Base-by-base conservation (phyloP, 2,797 vertebrate species). In the Semaprochilodus insignis region DNA sequence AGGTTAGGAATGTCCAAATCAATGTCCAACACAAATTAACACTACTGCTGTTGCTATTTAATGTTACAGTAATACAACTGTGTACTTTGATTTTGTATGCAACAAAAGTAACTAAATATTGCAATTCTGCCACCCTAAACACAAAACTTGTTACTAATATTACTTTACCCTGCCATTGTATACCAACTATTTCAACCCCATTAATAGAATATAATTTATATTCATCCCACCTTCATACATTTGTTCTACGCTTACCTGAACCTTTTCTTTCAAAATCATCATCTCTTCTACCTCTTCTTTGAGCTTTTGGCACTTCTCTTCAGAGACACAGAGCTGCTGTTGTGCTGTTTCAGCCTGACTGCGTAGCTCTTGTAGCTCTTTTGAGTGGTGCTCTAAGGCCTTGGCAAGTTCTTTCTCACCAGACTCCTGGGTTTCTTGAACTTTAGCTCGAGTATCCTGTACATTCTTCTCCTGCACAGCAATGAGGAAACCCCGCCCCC, bases 231-330 rank as follows among this genome's bases (percentile, higher is more conserved):
- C 14, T n/a, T 14, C 0, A 25, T 27, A 14, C 23, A 19, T 8
- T 3, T 13, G 0, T 60, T 4, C 0, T 3, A 16, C 14, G 17
- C 83, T 40, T 94, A 99, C 98, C 94, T 94, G 92, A 86, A 93
- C 95, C 83, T 95, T 93, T 74, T 98, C 96, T 0, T 96, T 96
- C 78, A 95, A 94, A 11, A 88, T 88, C 83, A 92, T 94, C 90
- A 98, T 91, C 80, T 96, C 95, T 70, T 94, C 93, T 44, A 95
- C 88, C 82, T 92, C 90, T 80, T 93, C 93, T 88, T 95, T 89
- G 81, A 97, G 88, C 81, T 95, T 91, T 2, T 81, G 85, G 55
- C 91, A 94, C 83, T 92, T 92, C 71, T 92, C 90, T 13, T 90
- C 93, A 2, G 94, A 93, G 0, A 77, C 87, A 16, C 89, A 86